phyloP scores from a whole-genome alignment of 2,113 vertebrate genomes.

The Ifrita kowaldi region DNA sequence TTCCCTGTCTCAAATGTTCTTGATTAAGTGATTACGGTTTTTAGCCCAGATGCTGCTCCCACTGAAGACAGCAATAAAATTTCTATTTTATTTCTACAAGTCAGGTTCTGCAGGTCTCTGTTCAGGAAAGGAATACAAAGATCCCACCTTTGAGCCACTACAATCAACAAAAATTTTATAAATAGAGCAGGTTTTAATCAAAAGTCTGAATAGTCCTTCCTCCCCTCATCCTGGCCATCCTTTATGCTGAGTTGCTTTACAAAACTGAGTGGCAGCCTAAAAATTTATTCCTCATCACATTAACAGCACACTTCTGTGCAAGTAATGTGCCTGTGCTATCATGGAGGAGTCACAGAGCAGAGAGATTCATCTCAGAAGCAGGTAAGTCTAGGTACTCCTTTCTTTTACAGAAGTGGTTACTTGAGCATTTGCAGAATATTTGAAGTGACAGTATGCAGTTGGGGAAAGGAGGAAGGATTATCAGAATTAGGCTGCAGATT shows the following conservation, averaged over 20 bases:
- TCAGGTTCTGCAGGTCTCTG: not conserved
- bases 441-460: rapidly evolving
- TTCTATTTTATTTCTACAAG: not conserved
- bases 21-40: not conserved
- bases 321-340: not conserved
- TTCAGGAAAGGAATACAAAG: not conserved
- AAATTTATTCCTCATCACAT: not conserved
- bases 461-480: not conserved
- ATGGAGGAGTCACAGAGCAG: not conserved
- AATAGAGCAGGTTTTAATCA: not conserved
- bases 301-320: not conserved
- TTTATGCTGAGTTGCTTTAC: not conserved
- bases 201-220: not conserved
- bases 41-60: not conserved
- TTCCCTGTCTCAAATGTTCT: not conserved
- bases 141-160: not conserved
- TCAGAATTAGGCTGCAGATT: not conserved
- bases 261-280: not conserved
- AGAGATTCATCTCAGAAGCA: not conserved
- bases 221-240: not conserved
- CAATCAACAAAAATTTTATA: not conserved
- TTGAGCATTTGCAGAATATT: not conserved
- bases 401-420: not conserved
- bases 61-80: not conserved
- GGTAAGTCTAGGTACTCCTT: not conserved